These are phyloP conservation scores for Lasioglossum malachurum DNA, from an alignment of 2,888 invertebrate species.

Conservation along the genomic window DNA sequence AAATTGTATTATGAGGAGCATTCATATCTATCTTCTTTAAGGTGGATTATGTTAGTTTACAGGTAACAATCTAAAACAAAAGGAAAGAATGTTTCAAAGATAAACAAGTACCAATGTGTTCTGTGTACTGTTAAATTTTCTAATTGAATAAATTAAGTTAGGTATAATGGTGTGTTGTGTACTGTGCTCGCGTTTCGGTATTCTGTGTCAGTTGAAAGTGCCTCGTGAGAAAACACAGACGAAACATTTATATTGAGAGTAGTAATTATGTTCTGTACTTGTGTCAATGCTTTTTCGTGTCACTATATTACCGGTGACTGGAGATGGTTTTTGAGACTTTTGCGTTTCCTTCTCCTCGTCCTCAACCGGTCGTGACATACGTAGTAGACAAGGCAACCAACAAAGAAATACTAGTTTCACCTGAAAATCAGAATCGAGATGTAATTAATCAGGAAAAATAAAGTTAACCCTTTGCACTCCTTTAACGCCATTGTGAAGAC, in stretches of 20 bases:
- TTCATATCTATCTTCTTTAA: not conserved
- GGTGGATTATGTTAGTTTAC: not conserved
- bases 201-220: not conserved
- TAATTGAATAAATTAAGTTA: constrained; percentile 7
- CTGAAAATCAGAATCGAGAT: constrained; percentile 85
- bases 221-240: constrained; percentile 21
- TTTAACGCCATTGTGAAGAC: not conserved
- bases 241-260: constrained; percentile 41
- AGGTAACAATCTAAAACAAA: not conserved
- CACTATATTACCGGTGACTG: constrained; percentile 80
- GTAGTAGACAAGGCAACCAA: constrained; percentile 98
- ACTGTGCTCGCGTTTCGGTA: constrained; percentile 10
- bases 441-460: not conserved
- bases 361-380: constrained; percentile 93
- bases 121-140: not conserved
- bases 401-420: constrained; percentile 96
- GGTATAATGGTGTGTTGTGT: constrained; percentile 22
- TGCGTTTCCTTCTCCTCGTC: constrained; percentile 83
- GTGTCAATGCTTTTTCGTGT: constrained; percentile 59
- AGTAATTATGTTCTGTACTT: constrained; percentile 54
- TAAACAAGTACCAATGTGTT: not conserved
- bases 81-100: not conserved
- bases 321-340: constrained; percentile 84
- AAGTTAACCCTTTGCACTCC: not conserved
- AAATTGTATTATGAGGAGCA: not conserved